phyloP scores from a whole-genome alignment of 2,113 vertebrate genomes.

The Pleuronectes platessa region DNA sequence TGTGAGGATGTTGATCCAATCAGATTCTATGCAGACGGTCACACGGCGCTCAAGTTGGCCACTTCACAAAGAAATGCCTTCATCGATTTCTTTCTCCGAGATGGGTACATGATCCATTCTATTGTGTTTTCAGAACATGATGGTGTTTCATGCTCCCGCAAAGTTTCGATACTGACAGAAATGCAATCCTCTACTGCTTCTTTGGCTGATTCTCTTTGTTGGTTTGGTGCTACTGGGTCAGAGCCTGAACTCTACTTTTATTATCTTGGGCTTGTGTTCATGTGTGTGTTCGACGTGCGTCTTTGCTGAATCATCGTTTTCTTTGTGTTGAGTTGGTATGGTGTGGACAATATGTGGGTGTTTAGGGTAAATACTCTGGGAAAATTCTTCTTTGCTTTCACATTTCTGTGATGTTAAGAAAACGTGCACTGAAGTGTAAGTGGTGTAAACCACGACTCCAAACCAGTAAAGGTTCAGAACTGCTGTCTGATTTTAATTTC shows the following conservation, averaged over 20 bases:
- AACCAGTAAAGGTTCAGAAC: conserved; percentile 84
- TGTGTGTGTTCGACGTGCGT: conserved; percentile 41
- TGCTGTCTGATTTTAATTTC: conserved; percentile 91
- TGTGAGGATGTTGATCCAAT: conserved; percentile 9
- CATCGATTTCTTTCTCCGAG: conserved; percentile 84
- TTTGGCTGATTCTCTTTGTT: conserved; percentile 75
- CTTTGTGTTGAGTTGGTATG: conserved; percentile 80
- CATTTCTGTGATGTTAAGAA: conserved; percentile 84
- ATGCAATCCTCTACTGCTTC: conserved; percentile 35
- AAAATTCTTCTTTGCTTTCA: conserved; percentile 71
- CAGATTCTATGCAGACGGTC: conserved; percentile 59
- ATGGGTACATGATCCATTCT: conserved; percentile 43
- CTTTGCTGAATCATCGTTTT: conserved; percentile 59
- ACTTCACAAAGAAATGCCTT: conserved; percentile 87
- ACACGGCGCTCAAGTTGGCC: conserved; percentile 23
- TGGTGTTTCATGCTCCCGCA: background rate
- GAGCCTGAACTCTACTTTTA: conserved; percentile 69
- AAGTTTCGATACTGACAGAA: conserved; percentile 23
- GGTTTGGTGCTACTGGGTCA: conserved; percentile 79
- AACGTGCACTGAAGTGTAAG: conserved; percentile 91
- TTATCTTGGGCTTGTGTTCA: conserved; percentile 73
- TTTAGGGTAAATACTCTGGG: conserved; percentile 67
- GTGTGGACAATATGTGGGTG: conserved; percentile 64
- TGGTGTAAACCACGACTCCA: conserved; percentile 80
- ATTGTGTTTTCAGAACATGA: conserved; percentile 1